Base-by-base conservation (phyloP, 64 coral and sea anemone species). In the Montipora capricornis region DNA sequence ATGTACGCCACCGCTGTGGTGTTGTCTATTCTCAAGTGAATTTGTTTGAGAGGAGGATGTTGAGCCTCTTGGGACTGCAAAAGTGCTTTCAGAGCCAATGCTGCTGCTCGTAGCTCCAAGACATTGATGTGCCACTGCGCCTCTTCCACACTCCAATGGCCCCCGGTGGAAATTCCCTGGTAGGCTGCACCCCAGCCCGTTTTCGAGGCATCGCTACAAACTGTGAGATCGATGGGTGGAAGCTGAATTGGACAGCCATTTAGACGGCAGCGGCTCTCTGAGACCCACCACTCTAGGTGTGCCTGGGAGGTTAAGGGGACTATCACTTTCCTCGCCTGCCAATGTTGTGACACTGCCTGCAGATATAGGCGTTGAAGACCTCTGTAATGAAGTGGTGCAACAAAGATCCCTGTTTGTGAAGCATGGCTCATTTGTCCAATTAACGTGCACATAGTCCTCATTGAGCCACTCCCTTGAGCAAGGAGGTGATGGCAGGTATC, bases 321-420 rank as follows among this genome's bases (percentile, higher is more conserved):
- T 74, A 71, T 6, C 44, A 8, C 50, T n/a, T 47, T 88, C 48
- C 50, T 47, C 6, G 67, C n/a, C 3, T 75, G 50, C 8, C 61
- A 16, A 66, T 73, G 67, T 4, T 44, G 66, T 49, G 20, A 55
- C 12, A 12, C 51, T 75, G 20, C 22, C 59, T 52, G 20, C 19
- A 58, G 50, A 10, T 89, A 74, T 45, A 75, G 87, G 4, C 61
- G 50, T 78, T 89, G 74, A 20, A 89, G 75, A 47, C 59, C 24
- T 15, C 87, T 49, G 75, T 77, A 89, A 62, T 89, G 87, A 3
- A 89, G 87, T 29, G 87, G 87, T 9, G 87, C 87, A 78, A 44
- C 8, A 17, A 9, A 51, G 52, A 55, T 55, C 52, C 52, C 2
- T 77, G 75, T 75, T 44, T 76, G 71, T 5, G 74, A 50, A 1